These are phyloP conservation scores for Drosophila eugracilis DNA, from an alignment of 1,140 invertebrate genomes.

Conservation along the genomic window DNA sequence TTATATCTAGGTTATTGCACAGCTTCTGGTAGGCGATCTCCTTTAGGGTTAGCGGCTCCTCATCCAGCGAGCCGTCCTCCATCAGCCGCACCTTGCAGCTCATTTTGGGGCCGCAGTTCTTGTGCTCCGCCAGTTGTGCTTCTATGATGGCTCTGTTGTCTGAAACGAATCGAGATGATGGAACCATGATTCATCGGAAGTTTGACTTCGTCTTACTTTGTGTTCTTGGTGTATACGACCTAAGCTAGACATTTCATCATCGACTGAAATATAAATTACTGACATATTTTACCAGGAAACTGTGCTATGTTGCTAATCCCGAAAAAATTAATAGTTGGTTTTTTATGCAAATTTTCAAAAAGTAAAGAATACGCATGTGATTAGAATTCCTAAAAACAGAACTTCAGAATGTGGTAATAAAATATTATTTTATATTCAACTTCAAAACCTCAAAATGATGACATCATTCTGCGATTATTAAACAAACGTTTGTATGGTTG, in stretches of 20 bases:
- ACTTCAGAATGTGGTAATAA: background rate
- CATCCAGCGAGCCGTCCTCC: slow-evolving; percentile 79
- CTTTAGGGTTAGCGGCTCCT: slow-evolving; percentile 85
- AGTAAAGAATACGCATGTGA: background rate
- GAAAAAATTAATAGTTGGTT: too few relatives aligned
- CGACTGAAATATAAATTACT: background rate
- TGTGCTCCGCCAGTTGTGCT: slow-evolving; percentile 10
- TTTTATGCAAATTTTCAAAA: too few relatives aligned
- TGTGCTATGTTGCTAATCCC: background rate
- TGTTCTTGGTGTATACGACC: background rate
- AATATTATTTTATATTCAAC: background rate
- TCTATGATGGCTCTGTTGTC: slow-evolving; percentile 26
- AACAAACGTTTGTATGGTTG: background rate
- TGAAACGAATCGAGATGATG: background rate
- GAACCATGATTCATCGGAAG: background rate
- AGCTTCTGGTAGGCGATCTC: slow-evolving; percentile 88
- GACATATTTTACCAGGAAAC: background rate
- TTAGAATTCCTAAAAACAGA: too few relatives aligned
- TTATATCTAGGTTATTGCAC: slow-evolving; percentile 87
- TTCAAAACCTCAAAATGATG: background rate
- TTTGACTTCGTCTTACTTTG: background rate
- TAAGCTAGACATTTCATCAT: background rate
- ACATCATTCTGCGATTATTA: slow-evolving; percentile 5
- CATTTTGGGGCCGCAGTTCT: slow-evolving; percentile 55
- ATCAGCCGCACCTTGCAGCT: slow-evolving; percentile 84